Percentiles rank a stretch among this genome's conserved stretches.
phyloP scores from a whole-genome alignment of 2,888 invertebrate genomes.

The Sinelater perroti region DNA sequence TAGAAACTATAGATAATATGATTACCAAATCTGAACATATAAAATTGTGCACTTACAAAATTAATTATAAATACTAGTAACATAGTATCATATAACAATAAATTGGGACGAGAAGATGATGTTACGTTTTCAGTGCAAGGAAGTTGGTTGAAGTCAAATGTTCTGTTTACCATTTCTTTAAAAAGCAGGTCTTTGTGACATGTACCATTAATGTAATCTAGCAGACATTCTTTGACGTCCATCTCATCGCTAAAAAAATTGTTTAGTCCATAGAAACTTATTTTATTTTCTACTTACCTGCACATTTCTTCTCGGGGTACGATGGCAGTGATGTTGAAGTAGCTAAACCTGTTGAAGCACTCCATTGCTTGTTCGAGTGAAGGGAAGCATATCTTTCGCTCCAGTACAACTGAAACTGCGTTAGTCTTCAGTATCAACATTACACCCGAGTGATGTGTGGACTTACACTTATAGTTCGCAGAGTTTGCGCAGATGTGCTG shows the following conservation, averaged over 20 bases:
- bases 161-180: not conserved
- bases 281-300: conserved; percentile 5
- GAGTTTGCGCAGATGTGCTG: conserved; percentile 3
- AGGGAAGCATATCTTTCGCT: conserved; percentile 15
- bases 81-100: too few relatives aligned
- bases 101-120: too few relatives aligned
- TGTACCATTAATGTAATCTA: not conserved
- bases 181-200: conserved; percentile 13
- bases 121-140: conserved; percentile 13
- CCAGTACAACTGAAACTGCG: conserved; percentile 12
- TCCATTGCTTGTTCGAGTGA: conserved; percentile 5
- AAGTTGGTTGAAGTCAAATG: not conserved
- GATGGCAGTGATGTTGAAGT: conserved; percentile 3
- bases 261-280: not conserved
- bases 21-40: too few relatives aligned
- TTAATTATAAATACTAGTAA: too few relatives aligned
- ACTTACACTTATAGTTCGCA: conserved; percentile 13
- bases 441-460: not conserved
- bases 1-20: too few relatives aligned
- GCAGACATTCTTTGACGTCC: conserved; percentile 9
- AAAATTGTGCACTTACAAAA: too few relatives aligned
- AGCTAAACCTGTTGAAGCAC: conserved; percentile 11
- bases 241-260: conserved; percentile 9
- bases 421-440: not conserved
- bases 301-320: conserved; percentile 14